Evolutionary conservation across 2,888 invertebrate genomes (phyloP).

Genomic region (Morinoia aosen): DNA sequence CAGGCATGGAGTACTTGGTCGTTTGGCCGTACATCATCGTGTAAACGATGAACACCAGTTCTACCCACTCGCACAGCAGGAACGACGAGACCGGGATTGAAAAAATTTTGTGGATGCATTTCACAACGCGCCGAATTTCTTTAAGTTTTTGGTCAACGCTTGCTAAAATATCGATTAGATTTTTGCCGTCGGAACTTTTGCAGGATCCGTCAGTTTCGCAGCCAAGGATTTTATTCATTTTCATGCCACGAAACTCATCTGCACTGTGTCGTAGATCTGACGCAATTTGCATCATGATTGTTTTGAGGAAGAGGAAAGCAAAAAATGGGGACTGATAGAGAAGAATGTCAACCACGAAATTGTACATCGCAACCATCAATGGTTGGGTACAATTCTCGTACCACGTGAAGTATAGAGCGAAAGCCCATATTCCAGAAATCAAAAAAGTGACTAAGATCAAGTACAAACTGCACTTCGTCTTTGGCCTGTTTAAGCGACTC

Average conservation of each 20-base stretch:
- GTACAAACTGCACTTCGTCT: background rate
- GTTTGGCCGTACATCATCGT: background rate
- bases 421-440: background rate
- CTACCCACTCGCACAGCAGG: background rate
- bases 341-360: background rate
- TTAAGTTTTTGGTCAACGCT: background rate
- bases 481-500: background rate
- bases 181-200: background rate
- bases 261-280: background rate
- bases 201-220: background rate
- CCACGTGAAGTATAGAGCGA: background rate
- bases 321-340: background rate
- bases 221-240: background rate
- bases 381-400: background rate
- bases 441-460: background rate
- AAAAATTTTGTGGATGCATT: background rate
- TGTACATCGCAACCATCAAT: background rate
- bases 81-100: background rate
- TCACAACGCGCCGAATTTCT: background rate
- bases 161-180: background rate
- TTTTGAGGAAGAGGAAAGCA: background rate
- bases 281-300: background rate
- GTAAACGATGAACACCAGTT: background rate
- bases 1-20: background rate
- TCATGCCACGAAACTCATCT: background rate